Percentiles rank a stretch among this genome's conserved stretches.
phyloP scores from a whole-genome alignment of 2,113 vertebrate genomes.

The Pseudopipra pipra region DNA sequence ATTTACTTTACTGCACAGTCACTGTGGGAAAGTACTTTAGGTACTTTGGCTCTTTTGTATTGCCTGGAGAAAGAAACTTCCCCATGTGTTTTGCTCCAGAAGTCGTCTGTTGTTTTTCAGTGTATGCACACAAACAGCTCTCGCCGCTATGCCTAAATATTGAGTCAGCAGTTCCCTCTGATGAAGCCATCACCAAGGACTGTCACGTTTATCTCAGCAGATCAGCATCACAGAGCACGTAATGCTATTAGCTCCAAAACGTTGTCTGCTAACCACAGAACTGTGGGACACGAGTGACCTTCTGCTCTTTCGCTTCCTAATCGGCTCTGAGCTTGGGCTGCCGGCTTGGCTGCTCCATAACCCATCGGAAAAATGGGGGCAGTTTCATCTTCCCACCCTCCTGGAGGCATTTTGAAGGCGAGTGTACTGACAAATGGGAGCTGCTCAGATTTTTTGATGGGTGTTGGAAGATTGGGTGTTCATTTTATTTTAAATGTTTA shows the following conservation, averaged over 20 bases:
- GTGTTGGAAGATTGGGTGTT: background rate
- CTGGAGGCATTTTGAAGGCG: background rate
- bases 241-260: conserved; percentile 5
- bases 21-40: background rate
- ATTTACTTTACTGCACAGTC: conserved; percentile 22
- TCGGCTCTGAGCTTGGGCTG: background rate
- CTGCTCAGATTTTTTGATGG: background rate
- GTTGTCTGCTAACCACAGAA: background rate
- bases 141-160: background rate
- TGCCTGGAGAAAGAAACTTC: background rate
- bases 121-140: conserved; percentile 5
- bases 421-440: background rate
- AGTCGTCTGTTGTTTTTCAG: conserved; percentile 35
- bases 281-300: background rate
- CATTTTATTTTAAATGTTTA: background rate
- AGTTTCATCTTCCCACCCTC: background rate
- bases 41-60: background rate
- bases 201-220: conserved; percentile 1
- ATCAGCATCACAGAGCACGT: background rate
- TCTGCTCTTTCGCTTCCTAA: background rate
- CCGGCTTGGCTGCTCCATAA: background rate
- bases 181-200: conserved; percentile 12
- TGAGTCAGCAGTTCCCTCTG: conserved; percentile 38
- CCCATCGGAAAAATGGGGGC: background rate
- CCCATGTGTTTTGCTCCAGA: background rate